These are phyloP conservation scores for Exephanes ischioxanthus DNA, from an alignment of 2,888 invertebrate genomes.

Conservation along the genomic window DNA sequence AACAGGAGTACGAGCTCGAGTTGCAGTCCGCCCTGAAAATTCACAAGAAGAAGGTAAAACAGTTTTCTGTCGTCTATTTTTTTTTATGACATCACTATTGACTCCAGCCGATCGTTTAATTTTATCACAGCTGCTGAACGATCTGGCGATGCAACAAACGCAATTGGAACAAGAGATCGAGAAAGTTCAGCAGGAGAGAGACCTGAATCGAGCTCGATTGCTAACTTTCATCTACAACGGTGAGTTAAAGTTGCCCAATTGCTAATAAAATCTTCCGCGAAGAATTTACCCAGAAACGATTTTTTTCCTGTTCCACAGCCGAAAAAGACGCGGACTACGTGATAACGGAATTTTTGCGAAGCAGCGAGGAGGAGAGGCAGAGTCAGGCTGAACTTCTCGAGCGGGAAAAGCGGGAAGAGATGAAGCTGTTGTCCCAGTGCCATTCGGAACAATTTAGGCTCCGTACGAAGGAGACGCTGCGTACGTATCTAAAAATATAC, in stretches of 20 bases:
- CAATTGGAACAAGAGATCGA: conserved; percentile 89
- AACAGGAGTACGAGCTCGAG: conserved; percentile 89
- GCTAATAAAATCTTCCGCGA: neutral
- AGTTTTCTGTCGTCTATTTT: conserved; percentile 51
- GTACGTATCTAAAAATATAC: conserved; percentile 75
- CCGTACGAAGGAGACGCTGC: conserved; percentile 89
- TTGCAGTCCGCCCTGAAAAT: conserved; percentile 88
- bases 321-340: conserved; percentile 89
- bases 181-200: conserved; percentile 89
- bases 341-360: conserved; percentile 88
- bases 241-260: conserved; percentile 53
- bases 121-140: conserved; percentile 85
- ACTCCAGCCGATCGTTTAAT: neutral
- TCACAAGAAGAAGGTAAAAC: conserved; percentile 88
- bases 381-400: conserved; percentile 87
- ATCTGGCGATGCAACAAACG: conserved; percentile 88
- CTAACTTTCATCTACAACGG: conserved; percentile 81
- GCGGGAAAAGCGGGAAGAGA: conserved; percentile 89
- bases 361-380: conserved; percentile 88
- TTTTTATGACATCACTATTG: neutral
- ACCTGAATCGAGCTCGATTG: conserved; percentile 83
- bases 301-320: conserved; percentile 82
- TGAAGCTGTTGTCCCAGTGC: conserved; percentile 88
- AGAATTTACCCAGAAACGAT: neutral
- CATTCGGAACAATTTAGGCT: conserved; percentile 85